Evolutionary conservation across 1,140 invertebrate genomes (phyloP).

Genomic region (Lordiphosa collinella): DNA sequence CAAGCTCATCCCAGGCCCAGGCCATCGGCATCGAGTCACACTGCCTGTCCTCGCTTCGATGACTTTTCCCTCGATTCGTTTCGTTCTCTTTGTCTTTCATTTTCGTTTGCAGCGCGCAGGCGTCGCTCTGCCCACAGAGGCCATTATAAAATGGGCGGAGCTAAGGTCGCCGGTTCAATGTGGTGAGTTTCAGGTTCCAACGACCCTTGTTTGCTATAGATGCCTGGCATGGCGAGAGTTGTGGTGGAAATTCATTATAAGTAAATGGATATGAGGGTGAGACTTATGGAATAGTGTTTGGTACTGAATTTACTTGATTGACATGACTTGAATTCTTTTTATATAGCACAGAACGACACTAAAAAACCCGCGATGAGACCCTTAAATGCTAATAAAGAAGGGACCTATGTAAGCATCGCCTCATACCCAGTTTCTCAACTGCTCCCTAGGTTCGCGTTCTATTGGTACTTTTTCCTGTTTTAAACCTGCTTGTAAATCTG

Average conservation of each 20-base stretch:
- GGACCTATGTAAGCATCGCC: too few relatives aligned
- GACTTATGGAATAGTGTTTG: too few relatives aligned
- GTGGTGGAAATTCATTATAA: constrained; percentile 10
- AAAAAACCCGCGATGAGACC: too few relatives aligned
- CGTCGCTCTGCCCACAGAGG: constrained; percentile 46
- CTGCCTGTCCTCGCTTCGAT: constrained; percentile 5
- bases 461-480: too few relatives aligned
- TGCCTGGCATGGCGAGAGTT: neutral
- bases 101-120: constrained; percentile 53
- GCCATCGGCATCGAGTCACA: constrained; percentile 4
- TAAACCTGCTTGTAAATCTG: too few relatives aligned
- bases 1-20: constrained; percentile 23
- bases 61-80: constrained; percentile 11
- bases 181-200: constrained; percentile 48
- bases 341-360: too few relatives aligned
- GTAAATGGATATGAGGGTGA: too few relatives aligned
- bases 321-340: too few relatives aligned
- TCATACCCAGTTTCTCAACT: too few relatives aligned
- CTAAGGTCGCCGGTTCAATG: constrained; percentile 44
- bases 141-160: constrained; percentile 77
- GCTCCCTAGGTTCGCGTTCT: too few relatives aligned
- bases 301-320: too few relatives aligned
- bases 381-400: too few relatives aligned
- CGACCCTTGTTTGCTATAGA: constrained; percentile 21
- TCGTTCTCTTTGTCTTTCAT: constrained; percentile 43